A percentile compares a stretch with the other conserved stretches of the same genome.
These are phyloP conservation scores for Watsonalla cultraria DNA, from an alignment of 2,888 invertebrate species.

Conservation along the genomic window DNA sequence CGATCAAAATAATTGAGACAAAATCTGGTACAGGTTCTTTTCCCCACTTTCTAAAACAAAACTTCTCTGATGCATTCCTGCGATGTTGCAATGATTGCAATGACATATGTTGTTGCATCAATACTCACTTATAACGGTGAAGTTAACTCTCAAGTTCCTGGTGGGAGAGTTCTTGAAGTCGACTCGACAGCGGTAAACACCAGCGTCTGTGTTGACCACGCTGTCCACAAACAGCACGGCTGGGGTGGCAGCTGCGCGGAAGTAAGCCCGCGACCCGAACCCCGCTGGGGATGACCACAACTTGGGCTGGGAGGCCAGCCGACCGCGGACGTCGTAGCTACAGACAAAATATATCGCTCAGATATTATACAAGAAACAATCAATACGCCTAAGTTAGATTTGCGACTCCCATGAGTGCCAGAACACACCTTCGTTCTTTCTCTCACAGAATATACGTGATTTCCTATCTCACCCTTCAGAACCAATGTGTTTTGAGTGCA, in stretches of 20 bases:
- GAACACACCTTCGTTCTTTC: no score
- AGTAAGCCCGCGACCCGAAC: constrained; percentile 87
- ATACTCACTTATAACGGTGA: constrained; percentile 92
- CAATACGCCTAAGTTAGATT: no score
- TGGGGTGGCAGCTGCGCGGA: constrained; percentile 85
- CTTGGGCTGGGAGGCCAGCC: constrained; percentile 84
- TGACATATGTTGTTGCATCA: no score
- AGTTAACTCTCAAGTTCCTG: constrained; percentile 90
- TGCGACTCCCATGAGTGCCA: no score
- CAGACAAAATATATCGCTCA: constrained; percentile 5
- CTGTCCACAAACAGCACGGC: constrained; percentile 87
- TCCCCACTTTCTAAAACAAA: background rate
- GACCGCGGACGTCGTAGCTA: constrained; percentile 88
- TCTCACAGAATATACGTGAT: no score
- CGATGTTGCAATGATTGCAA: no score
- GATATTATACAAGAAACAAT: background rate
- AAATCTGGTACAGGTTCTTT: no score
- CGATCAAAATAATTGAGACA: no score
- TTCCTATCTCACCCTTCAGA: no score
- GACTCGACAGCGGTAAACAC: constrained; percentile 91
- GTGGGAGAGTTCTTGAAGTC: constrained; percentile 95
- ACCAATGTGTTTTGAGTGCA: no score
- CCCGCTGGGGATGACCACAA: constrained; percentile 89
- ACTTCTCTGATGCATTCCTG: no score
- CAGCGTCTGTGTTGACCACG: constrained; percentile 86